Evolutionary conservation across 2,888 invertebrate species (phyloP).

Genomic region (Pocota personata): DNA sequence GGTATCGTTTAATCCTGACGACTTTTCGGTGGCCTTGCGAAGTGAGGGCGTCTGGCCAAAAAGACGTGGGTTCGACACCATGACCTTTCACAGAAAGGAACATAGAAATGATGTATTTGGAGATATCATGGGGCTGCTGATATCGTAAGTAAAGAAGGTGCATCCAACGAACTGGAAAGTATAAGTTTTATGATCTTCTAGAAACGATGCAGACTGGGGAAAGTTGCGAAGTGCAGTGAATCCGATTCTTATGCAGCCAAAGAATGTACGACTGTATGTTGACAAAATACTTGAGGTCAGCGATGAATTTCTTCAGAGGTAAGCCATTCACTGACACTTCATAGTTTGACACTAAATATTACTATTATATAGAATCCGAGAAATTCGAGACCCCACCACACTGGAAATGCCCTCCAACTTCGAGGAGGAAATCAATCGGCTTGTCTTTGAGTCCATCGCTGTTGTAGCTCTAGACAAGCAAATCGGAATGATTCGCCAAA

Average conservation of each 20-base stretch:
- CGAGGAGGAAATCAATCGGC: slow-evolving; percentile 83
- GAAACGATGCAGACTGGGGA: slow-evolving; percentile 87
- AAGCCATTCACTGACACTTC: slow-evolving; percentile 78
- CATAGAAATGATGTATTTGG: slow-evolving; percentile 74
- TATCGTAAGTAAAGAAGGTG: slow-evolving; percentile 59
- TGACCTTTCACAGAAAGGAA: slow-evolving; percentile 81
- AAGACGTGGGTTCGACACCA: slow-evolving; percentile 80
- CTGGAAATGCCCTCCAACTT: slow-evolving; percentile 83
- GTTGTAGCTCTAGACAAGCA: slow-evolving; percentile 81
- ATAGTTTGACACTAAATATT: background rate
- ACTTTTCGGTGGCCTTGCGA: slow-evolving; percentile 83
- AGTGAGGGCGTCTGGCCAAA: slow-evolving; percentile 83
- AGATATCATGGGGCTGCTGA: slow-evolving; percentile 73
- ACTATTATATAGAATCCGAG: slow-evolving; percentile 78
- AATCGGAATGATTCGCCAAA: slow-evolving; percentile 77
- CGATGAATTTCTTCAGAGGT: slow-evolving; percentile 72
- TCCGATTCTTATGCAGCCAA: slow-evolving; percentile 86
- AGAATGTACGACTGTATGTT: slow-evolving; percentile 83
- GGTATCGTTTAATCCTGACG: slow-evolving; percentile 83
- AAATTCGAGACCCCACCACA: slow-evolving; percentile 76
- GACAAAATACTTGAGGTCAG: slow-evolving; percentile 83
- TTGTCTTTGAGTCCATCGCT: slow-evolving; percentile 84
- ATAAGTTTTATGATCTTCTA: slow-evolving; percentile 76
- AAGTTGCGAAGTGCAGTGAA: slow-evolving; percentile 86
- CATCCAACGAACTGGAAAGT: slow-evolving; percentile 13